Evolutionary conservation across 2,888 invertebrate species (phyloP), one percentile per base, ranked within the genome.

Genomic region (Hetaerina titia): DNA sequence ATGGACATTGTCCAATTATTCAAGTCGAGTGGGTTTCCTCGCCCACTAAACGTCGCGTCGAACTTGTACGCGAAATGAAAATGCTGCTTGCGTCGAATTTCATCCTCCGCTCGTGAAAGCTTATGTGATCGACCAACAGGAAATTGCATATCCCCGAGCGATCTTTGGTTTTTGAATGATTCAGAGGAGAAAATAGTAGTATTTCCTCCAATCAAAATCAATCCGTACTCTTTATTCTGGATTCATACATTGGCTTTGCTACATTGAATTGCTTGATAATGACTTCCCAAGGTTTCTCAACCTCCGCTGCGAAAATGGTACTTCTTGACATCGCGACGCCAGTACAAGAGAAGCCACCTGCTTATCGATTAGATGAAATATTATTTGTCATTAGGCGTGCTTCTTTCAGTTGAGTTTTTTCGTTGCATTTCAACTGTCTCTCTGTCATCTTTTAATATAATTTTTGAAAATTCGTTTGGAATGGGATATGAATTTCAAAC

Each of bases 21-120:
- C 92, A 69, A 92, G 69, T 22, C 92, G 92, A 56, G 92, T 56
- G 60, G 69, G 92, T 92, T 92, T 92, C 22, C 92, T 92, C 74
- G 22, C 56, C 90, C 90, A 63, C 90, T 60, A 63, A 60, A 90
- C 63, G 57, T 63, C 17, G 31, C 19, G 31, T 31, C 15, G 45
- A 15, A 31, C 63, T 31, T 31, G n/a, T 9, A 22, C 63, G 63
- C 81, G 81, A 81, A 25, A n/a, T 69, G 69, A 22, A n/a, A 22
- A n/a, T 22, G n/a, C 5, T 11, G 25, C 25, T 31, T 11, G 25
- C 0, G 69, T n/a, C n/a, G n/a, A 69, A 69, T 69, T 69, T n/a
- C 8, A 69, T 31, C 31, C 31, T 22, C 31, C 11, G 31, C 31
- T 81, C 31, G 81, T 13, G 81, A 31, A 13, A 31, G 25, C 31